Evolutionary conservation across 1,140 invertebrate species (phyloP).

Genomic region (Apis laboriosa): DNA sequence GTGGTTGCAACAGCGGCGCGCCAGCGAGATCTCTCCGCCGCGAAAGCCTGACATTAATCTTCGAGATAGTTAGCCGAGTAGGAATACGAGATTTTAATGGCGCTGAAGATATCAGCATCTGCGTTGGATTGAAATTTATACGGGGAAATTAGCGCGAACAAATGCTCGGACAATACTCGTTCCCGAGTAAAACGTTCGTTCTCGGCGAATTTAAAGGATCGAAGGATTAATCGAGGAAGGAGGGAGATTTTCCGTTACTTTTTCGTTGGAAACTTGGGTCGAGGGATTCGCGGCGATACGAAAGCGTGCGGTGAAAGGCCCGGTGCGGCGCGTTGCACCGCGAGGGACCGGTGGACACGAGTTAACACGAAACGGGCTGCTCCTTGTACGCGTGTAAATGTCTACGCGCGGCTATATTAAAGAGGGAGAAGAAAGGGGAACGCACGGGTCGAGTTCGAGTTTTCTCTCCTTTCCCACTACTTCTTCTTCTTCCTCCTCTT

Average conservation of each 20-base stretch:
- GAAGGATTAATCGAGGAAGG: neutral
- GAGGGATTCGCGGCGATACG: too few species aligned
- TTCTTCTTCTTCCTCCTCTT: fast-evolving
- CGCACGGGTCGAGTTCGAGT: neutral
- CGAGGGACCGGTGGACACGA: constrained; percentile 20
- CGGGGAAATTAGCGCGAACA: constrained; percentile 30
- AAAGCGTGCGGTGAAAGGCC: neutral
- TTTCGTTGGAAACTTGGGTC: neutral
- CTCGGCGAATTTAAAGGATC: neutral
- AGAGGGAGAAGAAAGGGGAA: neutral
- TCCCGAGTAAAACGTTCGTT: neutral
- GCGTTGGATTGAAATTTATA: constrained; percentile 38
- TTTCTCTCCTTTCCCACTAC: neutral
- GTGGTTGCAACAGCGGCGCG: constrained; percentile 8
- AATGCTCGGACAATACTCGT: constrained; percentile 25
- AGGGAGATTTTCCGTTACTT: neutral
- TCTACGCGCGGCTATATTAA: constrained; percentile 7
- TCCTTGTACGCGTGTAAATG: constrained; percentile 46
- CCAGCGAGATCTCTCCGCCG: neutral
- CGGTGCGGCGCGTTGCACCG: neutral
- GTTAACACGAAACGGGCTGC: constrained; percentile 49
- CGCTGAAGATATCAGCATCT: constrained; percentile 35
- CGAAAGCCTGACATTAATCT: constrained; percentile 40
- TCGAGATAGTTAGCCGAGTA: constrained; percentile 34
- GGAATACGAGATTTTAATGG: constrained; percentile 42